Base-by-base conservation (phyloP, 2,888 invertebrate genomes). In the Acholoe squamosa region DNA sequence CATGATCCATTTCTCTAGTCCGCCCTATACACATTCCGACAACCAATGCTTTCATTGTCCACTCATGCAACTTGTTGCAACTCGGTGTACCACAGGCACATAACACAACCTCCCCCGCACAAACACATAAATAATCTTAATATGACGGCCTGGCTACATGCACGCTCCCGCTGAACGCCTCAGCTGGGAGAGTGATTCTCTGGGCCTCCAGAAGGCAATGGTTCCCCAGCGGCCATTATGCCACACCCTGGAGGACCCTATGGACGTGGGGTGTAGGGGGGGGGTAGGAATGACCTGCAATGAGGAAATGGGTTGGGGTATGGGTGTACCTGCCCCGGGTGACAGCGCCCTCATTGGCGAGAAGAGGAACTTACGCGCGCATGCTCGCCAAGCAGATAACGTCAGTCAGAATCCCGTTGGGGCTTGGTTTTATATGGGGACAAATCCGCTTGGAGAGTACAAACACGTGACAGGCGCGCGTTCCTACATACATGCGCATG, bases 71-170 rank as follows among this genome's bases (percentile, higher is more conserved):
- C 71, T 71, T 71, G 71, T 71, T 71, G 71, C 14, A 71, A 25
- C 71, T 1, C 71, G 71, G 3, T n/a, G 25, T 16, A 71, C 12
- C 25, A 5, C 31, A 0, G 12, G 71, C 28, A 25, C 25, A 71
- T n/a, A 7, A 43, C 10, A 7, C 43, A 3, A 7, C 43, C 43
- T 10, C 43, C 61, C 61, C 5, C 25, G 14, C 61, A 61, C 25
- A 61, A 61, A n/a, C 61, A 61, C 22, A 61, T 61, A 61, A 61
- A 61, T 61, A 61, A 61, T n/a, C 61, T 61, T 61, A 61, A 61
- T 61, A 61, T 61, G 61, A 61, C 61, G 25, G 61, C 22, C 43
- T 61, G 22, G 61, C 61, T n/a, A 61, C 61, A 61, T 61, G 61
- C 25, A n/a, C 19, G 61, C 22, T n/a, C 22, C 22, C 22, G 61